Base-by-base conservation (phyloP, 2,888 invertebrate genomes). In the Chaetogeoica ovagalla region DNA sequence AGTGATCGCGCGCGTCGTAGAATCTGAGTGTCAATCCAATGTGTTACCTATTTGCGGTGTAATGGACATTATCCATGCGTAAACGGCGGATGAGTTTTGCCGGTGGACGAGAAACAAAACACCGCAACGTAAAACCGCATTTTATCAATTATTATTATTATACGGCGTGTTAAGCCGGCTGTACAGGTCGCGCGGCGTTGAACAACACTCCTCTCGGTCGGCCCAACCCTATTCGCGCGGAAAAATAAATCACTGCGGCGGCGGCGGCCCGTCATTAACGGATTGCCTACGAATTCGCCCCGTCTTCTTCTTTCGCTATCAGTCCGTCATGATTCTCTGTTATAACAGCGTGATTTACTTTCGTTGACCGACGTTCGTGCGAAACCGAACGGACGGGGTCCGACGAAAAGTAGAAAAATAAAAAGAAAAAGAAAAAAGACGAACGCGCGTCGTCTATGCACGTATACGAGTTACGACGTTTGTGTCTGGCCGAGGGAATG, bases 101-200 rank as follows among this genome's bases (percentile, higher is more conserved):
- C 1, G 39, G 43, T 39, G 39, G 66, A 75, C 43, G 13, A 9
- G 57, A 57, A 39, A 65, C 13, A 19, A 74, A 76, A 76, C 48
- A n/a, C n/a, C n/a, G n/a, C 11, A 13, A 13, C 15, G 15, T 66
- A 75, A 75, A 66, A 75, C 75, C 75, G 23, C 75, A 66, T 75
- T 75, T 30, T 66, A 75, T 75, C 75, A 75, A 66, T 75, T 70
- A 69, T 68, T 21, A 9, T 21, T 74, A 75, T 57, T 23, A 23
- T n/a, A n/a, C n/a, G n/a, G n/a, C n/a, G n/a, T n/a, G n/a, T n/a
- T 30, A 30, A 1, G 30, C 30, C 1, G 30, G 30, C 30, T 1
- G 30, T 2, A 30, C 4, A 30, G 30, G 30, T 30, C 30, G 30
- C 30, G n/a, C n/a, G n/a, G n/a, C n/a, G 30, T 30, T 4, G 2